Evolutionary conservation across 2,113 vertebrate genomes (phyloP).

Genomic region (Salvator merianae): DNA sequence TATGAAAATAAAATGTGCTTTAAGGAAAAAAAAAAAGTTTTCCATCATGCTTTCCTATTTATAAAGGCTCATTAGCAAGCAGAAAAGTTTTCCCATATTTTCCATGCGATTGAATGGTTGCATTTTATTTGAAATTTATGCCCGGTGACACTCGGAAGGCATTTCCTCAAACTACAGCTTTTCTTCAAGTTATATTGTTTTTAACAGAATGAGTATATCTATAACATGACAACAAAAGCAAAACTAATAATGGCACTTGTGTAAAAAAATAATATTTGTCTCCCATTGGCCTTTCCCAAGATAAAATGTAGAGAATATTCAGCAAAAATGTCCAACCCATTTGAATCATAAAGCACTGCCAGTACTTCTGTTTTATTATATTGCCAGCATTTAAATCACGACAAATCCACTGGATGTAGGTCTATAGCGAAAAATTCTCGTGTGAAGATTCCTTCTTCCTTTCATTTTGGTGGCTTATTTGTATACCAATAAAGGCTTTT

Average conservation of each 20-base stretch:
- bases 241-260: not conserved
- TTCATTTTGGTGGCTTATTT: constrained; percentile 39
- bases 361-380: constrained; percentile 37
- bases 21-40: too few relatives aligned
- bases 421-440: not conserved
- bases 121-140: not conserved
- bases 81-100: not conserved
- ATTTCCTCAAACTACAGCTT: not conserved
- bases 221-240: not conserved
- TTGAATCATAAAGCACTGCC: constrained; percentile 41
- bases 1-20: too few relatives aligned
- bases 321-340: constrained; percentile 32
- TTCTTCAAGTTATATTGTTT: not conserved
- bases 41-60: not conserved
- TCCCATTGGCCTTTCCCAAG: constrained; percentile 33
- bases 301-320: constrained; percentile 25
- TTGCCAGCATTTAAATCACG: constrained; percentile 29
- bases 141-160: not conserved
- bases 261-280: not conserved
- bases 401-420: constrained; percentile 9
- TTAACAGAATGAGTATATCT: not conserved
- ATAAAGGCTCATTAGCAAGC: not conserved
- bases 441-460: constrained; percentile 27
- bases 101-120: not conserved
- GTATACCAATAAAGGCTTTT: constrained; percentile 17